Evolutionary conservation across 2,888 invertebrate species (phyloP), one percentile per base, ranked within the genome.

Genomic region (Tipula unca): DNA sequence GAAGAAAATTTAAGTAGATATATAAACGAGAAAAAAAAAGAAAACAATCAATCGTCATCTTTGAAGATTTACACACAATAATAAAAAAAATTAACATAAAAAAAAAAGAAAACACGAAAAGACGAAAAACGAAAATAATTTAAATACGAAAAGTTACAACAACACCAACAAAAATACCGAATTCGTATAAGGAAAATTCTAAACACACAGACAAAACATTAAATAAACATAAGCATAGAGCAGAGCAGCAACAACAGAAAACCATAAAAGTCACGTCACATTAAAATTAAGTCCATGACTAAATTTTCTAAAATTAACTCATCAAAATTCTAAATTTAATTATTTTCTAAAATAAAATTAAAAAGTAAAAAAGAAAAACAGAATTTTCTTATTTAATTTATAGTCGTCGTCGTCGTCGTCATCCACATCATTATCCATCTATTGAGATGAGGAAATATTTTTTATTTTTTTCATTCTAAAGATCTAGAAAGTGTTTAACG

Each of bases 301-400:
- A 83, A 83, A 83, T 83, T 83, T 83, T 83, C 83, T 83, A 83
- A 83, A 83, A 83, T 83, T 83, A 83, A 83, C 29, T 83, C 32
- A 83, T 32, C 29, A 83, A 32, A 83, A 32, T 32, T 83, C 83
- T 83, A 83, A 83, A 32, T 83, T 83, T 83, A 83, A 83, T 83
- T 32, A 32, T 83, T 83, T 83, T 83, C 83, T 83, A 83, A 83
- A 83, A 29, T 17, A 83, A 83, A 29, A 32, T n/a, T 82, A 25
- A 69, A 69, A 42, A n/a, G 14, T 3, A 10, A 36, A n/a, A 42
- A 48, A n/a, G n/a, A 48, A 48, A 48, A 17, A n/a, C n/a, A 48
- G n/a, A 48, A n/a, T 48, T 17, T 14, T 42, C n/a, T 42, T 42
- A 48, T 48, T 69, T 69, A 69, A 10, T 25, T 69, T 69, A 69